These are phyloP conservation scores for Myiozetetes cayanensis DNA, from an alignment of 2,113 vertebrate genomes.

Conservation along the genomic window DNA sequence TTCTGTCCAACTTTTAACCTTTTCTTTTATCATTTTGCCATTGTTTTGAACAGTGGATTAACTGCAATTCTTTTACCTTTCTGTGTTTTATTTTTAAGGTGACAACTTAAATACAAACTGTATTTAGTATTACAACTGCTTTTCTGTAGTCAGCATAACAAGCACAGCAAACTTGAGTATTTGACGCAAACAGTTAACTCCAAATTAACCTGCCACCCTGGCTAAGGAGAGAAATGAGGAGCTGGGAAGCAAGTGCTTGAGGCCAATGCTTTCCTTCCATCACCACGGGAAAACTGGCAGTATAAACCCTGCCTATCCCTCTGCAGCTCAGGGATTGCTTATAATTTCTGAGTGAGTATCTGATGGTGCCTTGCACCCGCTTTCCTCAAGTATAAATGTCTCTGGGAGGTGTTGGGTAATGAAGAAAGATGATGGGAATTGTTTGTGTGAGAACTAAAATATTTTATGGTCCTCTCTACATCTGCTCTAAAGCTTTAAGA, in stretches of 20 bases:
- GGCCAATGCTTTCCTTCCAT: neutral
- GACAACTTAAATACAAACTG: neutral
- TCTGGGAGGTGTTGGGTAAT: neutral
- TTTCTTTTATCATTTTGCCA: neutral
- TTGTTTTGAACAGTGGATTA: neutral
- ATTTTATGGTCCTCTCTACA: neutral
- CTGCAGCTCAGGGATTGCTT: neutral
- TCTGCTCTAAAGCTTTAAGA: neutral
- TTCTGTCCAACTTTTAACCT: neutral
- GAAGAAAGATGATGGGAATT: neutral
- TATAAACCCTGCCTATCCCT: neutral
- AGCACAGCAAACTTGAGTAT: neutral
- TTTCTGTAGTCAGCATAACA: neutral
- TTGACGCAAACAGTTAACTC: neutral
- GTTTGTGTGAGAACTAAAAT: constrained; percentile 38
- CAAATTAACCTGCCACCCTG: constrained; percentile 39
- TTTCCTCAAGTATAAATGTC: neutral
- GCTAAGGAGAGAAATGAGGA: neutral
- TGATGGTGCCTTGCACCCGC: neutral
- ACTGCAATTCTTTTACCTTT: neutral
- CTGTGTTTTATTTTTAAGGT: neutral
- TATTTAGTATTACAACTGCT: neutral
- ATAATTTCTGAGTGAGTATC: neutral
- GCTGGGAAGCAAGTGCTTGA: neutral
- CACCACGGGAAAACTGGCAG: neutral